Conservation (phyloP, 1,140 invertebrate genomes). For the Copidosoma floridanum region DNA sequence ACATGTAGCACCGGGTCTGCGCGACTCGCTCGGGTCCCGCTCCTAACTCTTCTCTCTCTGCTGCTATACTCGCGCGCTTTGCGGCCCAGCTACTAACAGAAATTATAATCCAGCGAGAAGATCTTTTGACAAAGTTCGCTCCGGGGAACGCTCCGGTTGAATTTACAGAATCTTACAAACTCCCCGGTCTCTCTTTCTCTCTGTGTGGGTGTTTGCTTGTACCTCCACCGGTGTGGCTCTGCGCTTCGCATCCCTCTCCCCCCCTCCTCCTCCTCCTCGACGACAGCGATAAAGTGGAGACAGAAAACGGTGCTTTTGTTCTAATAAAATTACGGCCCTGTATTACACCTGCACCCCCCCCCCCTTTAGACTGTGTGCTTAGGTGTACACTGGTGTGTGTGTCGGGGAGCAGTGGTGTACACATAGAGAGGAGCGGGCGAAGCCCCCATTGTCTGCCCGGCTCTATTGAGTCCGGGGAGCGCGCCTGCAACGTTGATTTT, state of each 20-base stretch:
- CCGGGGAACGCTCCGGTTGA: slow-evolving; percentile 17
- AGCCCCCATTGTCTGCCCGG: too few species aligned
- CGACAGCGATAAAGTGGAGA: background rate
- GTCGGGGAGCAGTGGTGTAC: too few species aligned
- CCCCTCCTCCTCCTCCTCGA: background rate
- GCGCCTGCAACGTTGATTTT: too few species aligned
- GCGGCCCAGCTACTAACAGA: slow-evolving; percentile 23
- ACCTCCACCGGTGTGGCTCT: too few species aligned
- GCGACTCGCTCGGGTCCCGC: too few species aligned
- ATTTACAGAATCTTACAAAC: slow-evolving; percentile 26
- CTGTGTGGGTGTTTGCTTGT: too few species aligned
- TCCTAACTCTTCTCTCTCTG: background rate
- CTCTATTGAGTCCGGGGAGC: too few species aligned
- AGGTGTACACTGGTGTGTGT: background rate
- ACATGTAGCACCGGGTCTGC: too few species aligned
- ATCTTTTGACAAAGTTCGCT: slow-evolving; percentile 29
- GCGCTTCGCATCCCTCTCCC: too few species aligned
- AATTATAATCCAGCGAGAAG: slow-evolving; percentile 26
- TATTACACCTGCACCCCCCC: too few species aligned
- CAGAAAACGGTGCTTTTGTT: background rate
- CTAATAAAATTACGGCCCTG: slow-evolving; percentile 6
- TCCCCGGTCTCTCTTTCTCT: slow-evolving; percentile 1
- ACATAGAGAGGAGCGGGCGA: too few species aligned
- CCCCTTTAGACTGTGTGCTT: too few species aligned
- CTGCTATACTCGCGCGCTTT: background rate